Percentiles rank a stretch among this genome's conserved stretches.
Conservation (phyloP, 2,797 vertebrate genomes). For the Ispidina picta region DNA sequence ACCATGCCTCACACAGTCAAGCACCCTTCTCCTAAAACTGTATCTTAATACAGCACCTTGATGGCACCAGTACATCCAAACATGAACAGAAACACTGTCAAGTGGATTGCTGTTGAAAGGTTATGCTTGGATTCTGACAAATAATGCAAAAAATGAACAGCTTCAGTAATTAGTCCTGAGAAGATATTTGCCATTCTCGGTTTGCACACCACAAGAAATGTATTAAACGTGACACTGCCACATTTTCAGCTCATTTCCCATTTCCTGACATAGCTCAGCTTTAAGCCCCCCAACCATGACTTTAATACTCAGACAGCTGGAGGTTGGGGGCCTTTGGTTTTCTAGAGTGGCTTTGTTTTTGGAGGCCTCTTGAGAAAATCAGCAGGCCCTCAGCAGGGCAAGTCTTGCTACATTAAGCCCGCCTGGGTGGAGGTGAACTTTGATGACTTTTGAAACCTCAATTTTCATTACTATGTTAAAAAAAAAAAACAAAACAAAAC, state of each 20-base stretch:
- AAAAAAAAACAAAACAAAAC: too few relatives aligned
- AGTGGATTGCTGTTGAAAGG: background rate
- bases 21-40: background rate
- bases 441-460: background rate
- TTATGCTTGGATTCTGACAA: background rate
- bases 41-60: background rate
- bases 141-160: background rate
- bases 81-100: background rate
- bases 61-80: background rate
- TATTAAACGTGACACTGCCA: background rate
- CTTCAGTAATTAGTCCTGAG: background rate
- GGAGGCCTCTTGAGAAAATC: background rate
- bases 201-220: background rate
- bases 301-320: background rate
- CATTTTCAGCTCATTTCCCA: background rate
- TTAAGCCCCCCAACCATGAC: background rate
- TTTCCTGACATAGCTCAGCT: background rate
- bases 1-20: too few relatives aligned
- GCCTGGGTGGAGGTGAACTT: background rate
- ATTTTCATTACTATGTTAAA: background rate
- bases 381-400: background rate
- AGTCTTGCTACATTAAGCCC: background rate
- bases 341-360: background rate
- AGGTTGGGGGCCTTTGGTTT: background rate
- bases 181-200: background rate